Base-by-base conservation (phyloP, 2,113 vertebrate species). In the Pterocles burchelli region DNA sequence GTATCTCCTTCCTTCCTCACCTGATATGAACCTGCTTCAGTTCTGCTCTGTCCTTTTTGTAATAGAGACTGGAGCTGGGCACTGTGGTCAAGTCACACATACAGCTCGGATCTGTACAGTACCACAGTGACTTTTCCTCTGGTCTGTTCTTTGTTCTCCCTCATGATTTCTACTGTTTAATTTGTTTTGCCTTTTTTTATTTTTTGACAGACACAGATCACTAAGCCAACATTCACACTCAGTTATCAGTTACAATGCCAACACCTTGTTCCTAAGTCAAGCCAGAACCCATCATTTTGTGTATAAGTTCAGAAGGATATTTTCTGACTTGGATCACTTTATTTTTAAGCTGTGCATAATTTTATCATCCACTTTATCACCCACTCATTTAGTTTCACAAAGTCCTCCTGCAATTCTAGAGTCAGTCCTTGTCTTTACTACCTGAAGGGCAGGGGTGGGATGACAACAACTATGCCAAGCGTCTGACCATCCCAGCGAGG, bases 331-430 rank as follows among this genome's bases (percentile, higher is more conserved):
- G 0, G 36, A 59, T 61, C 67, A 65, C 38, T 58, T 58, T 18
- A 59, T 67, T 92, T 92, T 82, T 78, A 79, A 91, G 34, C 62
- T 45, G 9, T 41, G 43, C 8, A 14, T 88, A 31, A 67, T 71
- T 92, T 85, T 66, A 82, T n/a, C 74, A 58, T 28, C 36, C 36
- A 16, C 54, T 81, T 85, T 73, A 65, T 62, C 57, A 81, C 33
- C 0, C 0, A 13, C 26, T 65, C n/a, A 8, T 18, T 68, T 26
- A 16, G 17, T 61, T 52, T 63, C 15, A 17, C 19, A 18, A 79
- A 84, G 41, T 43, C 11, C 29, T 63, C 31, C n/a, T 46, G 34
- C 24, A 52, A 34, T 46, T 55, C 78, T 33, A 2, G 26, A 46
- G 22, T 24, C 34, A 59, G 3, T 36, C 18, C 51, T 78, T 8